Base-by-base conservation (phyloP, 2,888 invertebrate species). In the Conops quadrifasciatus region DNA sequence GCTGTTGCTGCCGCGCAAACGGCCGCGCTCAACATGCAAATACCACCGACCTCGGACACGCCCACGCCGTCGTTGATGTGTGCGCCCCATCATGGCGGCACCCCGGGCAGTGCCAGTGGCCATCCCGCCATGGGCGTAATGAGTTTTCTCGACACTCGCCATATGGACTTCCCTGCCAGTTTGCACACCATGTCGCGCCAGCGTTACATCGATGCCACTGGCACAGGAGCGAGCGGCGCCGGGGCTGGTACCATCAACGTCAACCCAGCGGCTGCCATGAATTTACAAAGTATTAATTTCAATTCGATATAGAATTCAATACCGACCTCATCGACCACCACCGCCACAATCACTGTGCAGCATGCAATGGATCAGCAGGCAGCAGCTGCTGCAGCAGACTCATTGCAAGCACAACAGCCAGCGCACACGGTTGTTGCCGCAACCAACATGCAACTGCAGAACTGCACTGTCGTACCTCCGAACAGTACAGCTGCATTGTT, bases 281-380 rank as follows among this genome's bases (percentile, higher is more conserved):
- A 91, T 86, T 88, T 92, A 81, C 90, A 92, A 81, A 91, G 91
- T 76, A 89, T 93, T 74, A 93, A 92, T 84, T 93, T 93, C 79
- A 92, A 92, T 84, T 89, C 91, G 81, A 91, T 93, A 89, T 93
- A 91, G 91, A 82, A 83, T 80, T 80, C 83, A 78, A 79, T 83
- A 77, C 79, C 83, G 71, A 81, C 78, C 70, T 75, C 76, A 76
- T 77, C 77, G 51, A 74, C 77, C 75, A 75, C 79, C 56, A 76
- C 78, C 56, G 76, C 77, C 66, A 77, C 75, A 58, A 71, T 74
- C 66, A 74, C 75, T 24, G 72, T 76, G 63, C 74, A 75, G 69
- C 76, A 77, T 70, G 70, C 76, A 51, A 74, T 75, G 53, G 67
- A 72, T 60, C 72, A 67, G 36, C 53, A 51, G 15, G 26, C 43